Evolutionary conservation across 2,888 invertebrate species (phyloP).

Genomic region (Steinernema hermaphroditum): DNA sequence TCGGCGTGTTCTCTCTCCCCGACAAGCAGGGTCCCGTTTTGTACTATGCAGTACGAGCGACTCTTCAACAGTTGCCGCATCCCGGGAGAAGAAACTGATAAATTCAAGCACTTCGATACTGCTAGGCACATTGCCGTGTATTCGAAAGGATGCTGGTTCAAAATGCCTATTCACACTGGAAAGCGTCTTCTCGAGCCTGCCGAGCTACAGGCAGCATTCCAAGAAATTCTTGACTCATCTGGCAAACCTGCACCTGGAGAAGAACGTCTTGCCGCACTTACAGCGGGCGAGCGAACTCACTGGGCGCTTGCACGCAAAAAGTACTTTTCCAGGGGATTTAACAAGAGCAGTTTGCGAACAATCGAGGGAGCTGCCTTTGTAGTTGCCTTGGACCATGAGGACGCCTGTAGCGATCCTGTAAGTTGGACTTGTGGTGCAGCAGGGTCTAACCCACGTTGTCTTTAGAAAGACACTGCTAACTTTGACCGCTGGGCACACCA

Average conservation of each 20-base stretch:
- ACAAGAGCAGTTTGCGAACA: constrained; percentile 83
- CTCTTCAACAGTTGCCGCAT: constrained; percentile 93
- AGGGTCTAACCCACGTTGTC: not conserved
- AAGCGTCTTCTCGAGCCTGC: constrained; percentile 70
- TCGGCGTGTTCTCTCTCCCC: constrained; percentile 74
- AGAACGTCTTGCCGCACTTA: constrained; percentile 82
- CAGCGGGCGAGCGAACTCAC: constrained; percentile 75
- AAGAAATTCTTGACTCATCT: constrained; percentile 74
- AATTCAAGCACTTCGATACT: constrained; percentile 62
- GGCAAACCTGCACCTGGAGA: constrained; percentile 80
- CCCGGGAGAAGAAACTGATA: constrained; percentile 80
- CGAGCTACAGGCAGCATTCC: constrained; percentile 61
- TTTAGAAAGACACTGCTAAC: constrained; percentile 69
- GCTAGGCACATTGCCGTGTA: constrained; percentile 87
- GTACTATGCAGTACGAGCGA: constrained; percentile 96
- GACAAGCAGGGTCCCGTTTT: constrained; percentile 78
- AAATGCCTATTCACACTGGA: constrained; percentile 84
- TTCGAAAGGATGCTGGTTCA: constrained; percentile 90
- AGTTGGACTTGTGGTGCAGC: constrained; percentile 36
- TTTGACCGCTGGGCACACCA: constrained; percentile 83
- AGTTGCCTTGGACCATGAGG: constrained; percentile 85
- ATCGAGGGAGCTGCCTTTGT: constrained; percentile 91
- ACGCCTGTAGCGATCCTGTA: constrained; percentile 81
- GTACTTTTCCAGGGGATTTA: constrained; percentile 83
- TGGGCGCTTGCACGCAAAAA: constrained; percentile 63